Evolutionary conservation across 2,888 invertebrate species (phyloP).

Genomic region (Dichetophora obliterata): DNA sequence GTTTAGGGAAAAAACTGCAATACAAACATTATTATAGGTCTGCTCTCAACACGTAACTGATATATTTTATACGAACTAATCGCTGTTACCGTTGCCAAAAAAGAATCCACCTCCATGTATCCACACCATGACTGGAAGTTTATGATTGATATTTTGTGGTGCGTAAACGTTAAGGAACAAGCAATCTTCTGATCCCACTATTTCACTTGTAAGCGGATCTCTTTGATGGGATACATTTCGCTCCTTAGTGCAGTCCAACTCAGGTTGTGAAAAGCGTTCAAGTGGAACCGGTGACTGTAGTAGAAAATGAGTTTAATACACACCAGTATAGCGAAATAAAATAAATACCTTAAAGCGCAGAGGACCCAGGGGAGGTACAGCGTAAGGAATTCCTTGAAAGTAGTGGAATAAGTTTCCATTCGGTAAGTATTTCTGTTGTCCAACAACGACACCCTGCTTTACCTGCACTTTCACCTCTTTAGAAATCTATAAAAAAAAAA

Average conservation of each 20-base stretch:
- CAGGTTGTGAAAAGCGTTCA: constrained; percentile 56
- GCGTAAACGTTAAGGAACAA: constrained; percentile 65
- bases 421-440: constrained; percentile 66
- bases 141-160: constrained; percentile 51
- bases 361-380: constrained; percentile 72
- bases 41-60: background rate
- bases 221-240: constrained; percentile 61
- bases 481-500: constrained; percentile 20
- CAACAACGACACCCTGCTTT: constrained; percentile 71
- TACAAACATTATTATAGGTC: background rate
- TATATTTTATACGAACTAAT: constrained; percentile 56
- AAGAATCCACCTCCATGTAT: constrained; percentile 67
- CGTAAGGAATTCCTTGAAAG: constrained; percentile 74
- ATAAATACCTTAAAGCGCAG: constrained; percentile 65
- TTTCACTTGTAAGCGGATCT: constrained; percentile 54
- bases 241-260: constrained; percentile 64
- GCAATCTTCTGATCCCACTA: constrained; percentile 65
- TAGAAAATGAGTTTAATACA: background rate
- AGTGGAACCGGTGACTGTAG: constrained; percentile 63
- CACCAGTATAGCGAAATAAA: no score
- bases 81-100: constrained; percentile 63
- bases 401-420: constrained; percentile 69
- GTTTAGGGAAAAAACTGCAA: constrained; percentile 62
- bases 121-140: constrained; percentile 67
- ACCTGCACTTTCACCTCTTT: constrained; percentile 61